Conservation (phyloP, 2,113 vertebrate genomes). For the Chauna torquata region DNA sequence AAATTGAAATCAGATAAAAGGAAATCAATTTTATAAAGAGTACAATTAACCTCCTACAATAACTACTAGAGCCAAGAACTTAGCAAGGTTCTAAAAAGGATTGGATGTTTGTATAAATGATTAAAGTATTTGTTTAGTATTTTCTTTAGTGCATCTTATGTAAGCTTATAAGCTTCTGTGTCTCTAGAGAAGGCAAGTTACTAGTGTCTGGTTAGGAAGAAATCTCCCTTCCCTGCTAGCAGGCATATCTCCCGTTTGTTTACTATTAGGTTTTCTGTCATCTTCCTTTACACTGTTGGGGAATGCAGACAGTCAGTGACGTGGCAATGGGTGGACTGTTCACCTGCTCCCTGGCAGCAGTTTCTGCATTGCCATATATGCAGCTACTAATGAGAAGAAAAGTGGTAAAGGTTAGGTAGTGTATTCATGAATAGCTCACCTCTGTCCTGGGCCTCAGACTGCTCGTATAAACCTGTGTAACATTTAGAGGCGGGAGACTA, state of each 20-base stretch:
- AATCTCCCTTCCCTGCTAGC: not conserved
- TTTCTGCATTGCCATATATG: not conserved
- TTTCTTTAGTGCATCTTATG: not conserved
- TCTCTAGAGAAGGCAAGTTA: not conserved
- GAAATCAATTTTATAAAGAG: not conserved
- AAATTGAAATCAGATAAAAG: not conserved
- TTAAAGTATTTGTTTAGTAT: not conserved
- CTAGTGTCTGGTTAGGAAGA: not conserved
- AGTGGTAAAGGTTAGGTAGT: not conserved
- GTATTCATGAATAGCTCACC: not conserved
- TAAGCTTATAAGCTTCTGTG: not conserved
- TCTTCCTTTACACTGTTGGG: not conserved
- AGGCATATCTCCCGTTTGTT: not conserved
- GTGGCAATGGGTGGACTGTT: rapidly evolving
- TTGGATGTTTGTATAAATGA: not conserved
- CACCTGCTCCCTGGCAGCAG: not conserved
- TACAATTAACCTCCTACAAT: not conserved
- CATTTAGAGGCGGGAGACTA: rapidly evolving
- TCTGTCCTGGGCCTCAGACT: not conserved
- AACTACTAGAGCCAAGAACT: not conserved
- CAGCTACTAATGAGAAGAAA: not conserved
- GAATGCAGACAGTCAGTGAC: not conserved
- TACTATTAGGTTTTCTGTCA: not conserved
- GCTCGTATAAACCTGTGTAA: not conserved
- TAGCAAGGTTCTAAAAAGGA: not conserved